Conservation (phyloP, 2,113 vertebrate species). For the Cinclus cinclus region DNA sequence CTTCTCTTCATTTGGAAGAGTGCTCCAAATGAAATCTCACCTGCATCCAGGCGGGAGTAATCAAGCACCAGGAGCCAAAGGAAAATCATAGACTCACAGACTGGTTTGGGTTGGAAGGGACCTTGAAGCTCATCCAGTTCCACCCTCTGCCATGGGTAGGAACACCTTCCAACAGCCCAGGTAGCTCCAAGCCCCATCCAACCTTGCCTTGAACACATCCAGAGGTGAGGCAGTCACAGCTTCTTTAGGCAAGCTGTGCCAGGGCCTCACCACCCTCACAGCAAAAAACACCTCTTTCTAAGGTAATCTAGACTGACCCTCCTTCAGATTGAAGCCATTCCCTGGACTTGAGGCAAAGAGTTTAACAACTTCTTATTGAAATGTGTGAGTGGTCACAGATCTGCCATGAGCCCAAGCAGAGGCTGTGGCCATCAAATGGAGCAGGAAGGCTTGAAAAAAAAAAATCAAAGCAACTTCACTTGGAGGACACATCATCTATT, state of each 20-base stretch:
- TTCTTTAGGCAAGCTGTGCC: background rate
- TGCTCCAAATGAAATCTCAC: background rate
- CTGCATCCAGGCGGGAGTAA: background rate
- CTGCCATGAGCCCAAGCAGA: background rate
- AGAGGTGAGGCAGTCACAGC: background rate
- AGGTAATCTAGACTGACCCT: background rate
- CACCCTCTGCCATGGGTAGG: background rate
- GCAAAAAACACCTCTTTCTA: background rate
- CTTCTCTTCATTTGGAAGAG: rapidly evolving
- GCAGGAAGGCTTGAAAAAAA: background rate
- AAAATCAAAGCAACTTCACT: background rate
- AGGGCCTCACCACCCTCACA: background rate
- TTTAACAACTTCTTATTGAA: background rate
- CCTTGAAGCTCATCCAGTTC: background rate
- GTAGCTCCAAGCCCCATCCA: background rate
- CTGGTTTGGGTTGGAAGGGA: background rate
- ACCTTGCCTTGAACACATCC: background rate
- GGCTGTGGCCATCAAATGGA: background rate
- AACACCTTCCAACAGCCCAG: background rate
- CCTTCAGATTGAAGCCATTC: background rate
- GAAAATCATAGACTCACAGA: background rate
- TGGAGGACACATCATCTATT: background rate
- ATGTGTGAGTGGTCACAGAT: rapidly evolving
- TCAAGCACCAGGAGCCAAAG: background rate
- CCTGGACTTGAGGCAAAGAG: background rate